A percentile compares a stretch with the other conserved stretches of the same genome.
These are phyloP conservation scores for Folsomia manolachei DNA, from an alignment of 2,888 invertebrate genomes.

Conservation along the genomic window DNA sequence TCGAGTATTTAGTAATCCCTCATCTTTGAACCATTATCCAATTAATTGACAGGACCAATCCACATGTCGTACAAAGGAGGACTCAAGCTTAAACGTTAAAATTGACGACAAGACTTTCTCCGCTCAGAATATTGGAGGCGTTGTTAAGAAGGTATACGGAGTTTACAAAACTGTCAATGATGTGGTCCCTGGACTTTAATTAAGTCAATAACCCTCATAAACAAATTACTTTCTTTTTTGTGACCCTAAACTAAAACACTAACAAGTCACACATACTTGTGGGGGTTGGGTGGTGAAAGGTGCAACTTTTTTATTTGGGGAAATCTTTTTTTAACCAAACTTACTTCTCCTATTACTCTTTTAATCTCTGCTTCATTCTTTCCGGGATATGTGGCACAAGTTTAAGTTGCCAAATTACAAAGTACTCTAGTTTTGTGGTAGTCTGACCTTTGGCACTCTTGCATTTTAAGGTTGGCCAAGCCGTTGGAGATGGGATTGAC, in stretches of 20 bases:
- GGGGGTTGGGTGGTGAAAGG: too few relatives aligned
- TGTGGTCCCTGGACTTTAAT: not conserved
- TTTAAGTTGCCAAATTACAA: too few relatives aligned
- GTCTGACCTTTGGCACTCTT: not conserved
- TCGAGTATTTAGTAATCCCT: not conserved
- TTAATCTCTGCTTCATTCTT: too few relatives aligned
- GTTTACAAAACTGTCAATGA: constrained; percentile 15
- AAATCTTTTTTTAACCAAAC: too few relatives aligned
- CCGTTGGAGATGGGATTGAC: constrained; percentile 25
- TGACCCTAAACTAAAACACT: too few relatives aligned
- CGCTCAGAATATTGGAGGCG: constrained; percentile 68
- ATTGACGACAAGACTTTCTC: constrained; percentile 75
- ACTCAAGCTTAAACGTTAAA: constrained; percentile 64
- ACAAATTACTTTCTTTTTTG: too few relatives aligned
- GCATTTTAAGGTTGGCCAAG: constrained; percentile 38
- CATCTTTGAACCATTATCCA: not conserved
- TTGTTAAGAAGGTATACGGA: constrained; percentile 58
- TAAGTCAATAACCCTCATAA: too few relatives aligned
- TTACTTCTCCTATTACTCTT: too few relatives aligned
- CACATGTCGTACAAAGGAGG: constrained; percentile 61
- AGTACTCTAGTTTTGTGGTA: too few relatives aligned
- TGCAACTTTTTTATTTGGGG: too few relatives aligned
- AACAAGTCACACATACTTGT: too few relatives aligned
- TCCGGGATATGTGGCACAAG: too few relatives aligned
- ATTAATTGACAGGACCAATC: constrained; percentile 62